Evolutionary conservation across 2,797 vertebrate genomes (phyloP).

Genomic region (Ambastaia sidthimunki): DNA sequence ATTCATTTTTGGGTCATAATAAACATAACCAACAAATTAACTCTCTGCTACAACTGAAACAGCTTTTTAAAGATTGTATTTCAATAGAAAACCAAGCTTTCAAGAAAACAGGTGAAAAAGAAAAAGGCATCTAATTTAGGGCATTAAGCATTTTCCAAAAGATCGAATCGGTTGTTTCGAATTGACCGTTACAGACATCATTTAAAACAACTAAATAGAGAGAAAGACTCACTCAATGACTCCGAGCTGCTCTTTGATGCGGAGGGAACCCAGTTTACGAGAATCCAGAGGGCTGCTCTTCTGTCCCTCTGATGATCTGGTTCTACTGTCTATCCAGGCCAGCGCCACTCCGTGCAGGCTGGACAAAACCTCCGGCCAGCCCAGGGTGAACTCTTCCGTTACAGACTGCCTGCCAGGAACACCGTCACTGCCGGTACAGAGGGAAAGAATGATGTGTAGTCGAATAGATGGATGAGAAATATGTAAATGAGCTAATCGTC

Average conservation of each 20-base stretch:
- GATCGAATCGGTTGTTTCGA: too few species aligned
- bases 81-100: constrained; percentile 18
- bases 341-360: constrained; percentile 77
- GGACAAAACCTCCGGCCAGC: constrained; percentile 81
- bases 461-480: not conserved
- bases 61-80: too few species aligned
- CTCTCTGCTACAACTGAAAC: constrained; percentile 6
- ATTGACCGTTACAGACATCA: not conserved
- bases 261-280: constrained; percentile 74
- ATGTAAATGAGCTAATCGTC: too few species aligned
- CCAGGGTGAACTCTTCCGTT: constrained; percentile 81
- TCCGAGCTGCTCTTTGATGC: constrained; percentile 80
- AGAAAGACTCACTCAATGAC: constrained; percentile 78
- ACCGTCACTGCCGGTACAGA: constrained; percentile 72
- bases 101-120: not conserved
- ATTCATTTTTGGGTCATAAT: constrained; percentile 15
- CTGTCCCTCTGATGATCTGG: constrained; percentile 73
- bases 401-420: constrained; percentile 75
- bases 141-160: too few species aligned
- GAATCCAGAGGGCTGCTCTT: constrained; percentile 72
- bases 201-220: constrained; percentile 4
- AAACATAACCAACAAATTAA: constrained; percentile 4
- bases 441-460: constrained; percentile 23
- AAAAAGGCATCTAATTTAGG: too few species aligned
- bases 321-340: constrained; percentile 80